Evolutionary conservation across 2,113 vertebrate genomes (phyloP), one percentile per base, ranked within the genome.

Genomic region (Willisornis vidua): DNA sequence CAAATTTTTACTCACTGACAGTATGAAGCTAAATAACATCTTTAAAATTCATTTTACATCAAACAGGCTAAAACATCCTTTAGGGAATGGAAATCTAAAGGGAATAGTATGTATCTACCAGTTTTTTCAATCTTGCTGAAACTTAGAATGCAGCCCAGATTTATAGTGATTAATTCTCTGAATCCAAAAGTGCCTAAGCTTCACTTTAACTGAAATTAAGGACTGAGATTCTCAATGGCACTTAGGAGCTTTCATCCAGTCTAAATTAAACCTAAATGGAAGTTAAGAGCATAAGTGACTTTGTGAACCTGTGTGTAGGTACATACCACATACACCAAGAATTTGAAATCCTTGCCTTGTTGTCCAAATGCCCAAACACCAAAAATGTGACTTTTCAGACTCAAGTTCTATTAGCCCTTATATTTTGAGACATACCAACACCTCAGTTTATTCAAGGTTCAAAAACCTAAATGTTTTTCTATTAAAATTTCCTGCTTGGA

Each of bases 81-180:
- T 87, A 16, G 35, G 49, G 10, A 94, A 89, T 1, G 3, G 26
- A 89, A 89, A 48, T 81, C 48, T 75, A 62, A 87, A 87, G 57
- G 66, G 57, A 84, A 82, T 41, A 59, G 28, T 43, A 25, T 66
- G 24, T 52, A 73, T 52, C 41, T 37, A 58, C 29, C 43, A 33
- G 46, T 67, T 85, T 75, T 86, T 86, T 87, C 29, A 79, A 10
- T 19, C 39, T 59, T 74, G 17, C 10, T 89, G 59, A 25, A 87
- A 59, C 55, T 89, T 96, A 87, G 73, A 91, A 87, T 18, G 77
- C 39, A 87, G 80, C 61, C 89, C 65, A 89, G 76, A 87, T 68
- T 87, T 78, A 59, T 18, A 49, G 52, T 67, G 43, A 85, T 93
- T 93, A 89, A 78, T 94, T 85, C 26, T 81, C 57, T 59, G 35